Base-by-base conservation (phyloP, 2,113 vertebrate species). In the Scytalopus superciliaris region DNA sequence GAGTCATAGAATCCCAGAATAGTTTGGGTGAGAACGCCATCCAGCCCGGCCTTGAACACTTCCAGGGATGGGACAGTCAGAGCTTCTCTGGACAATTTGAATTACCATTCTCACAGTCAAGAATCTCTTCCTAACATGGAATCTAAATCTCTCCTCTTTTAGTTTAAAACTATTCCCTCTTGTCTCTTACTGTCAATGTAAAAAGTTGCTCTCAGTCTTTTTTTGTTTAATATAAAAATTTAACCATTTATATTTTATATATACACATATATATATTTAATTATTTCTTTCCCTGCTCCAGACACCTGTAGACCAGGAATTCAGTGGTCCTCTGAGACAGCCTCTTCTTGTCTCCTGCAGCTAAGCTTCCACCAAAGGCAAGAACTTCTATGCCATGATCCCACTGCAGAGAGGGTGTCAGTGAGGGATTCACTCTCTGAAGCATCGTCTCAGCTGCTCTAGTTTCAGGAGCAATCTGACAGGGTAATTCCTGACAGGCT, bases 121-220 rank as follows among this genome's bases (percentile, higher is more conserved):
- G 15, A 40, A 6, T 72, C 39, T 25, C 10, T 25, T 35, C 24
- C 19, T 49, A 49, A 14, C 6, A n/a, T 40, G 24, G 3, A 40
- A 23, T 31, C 44, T 47, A 47, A 72, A 49, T 55, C 10, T 79
- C 23, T 39, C 4, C 19, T 30, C 16, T 40, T 79, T 39, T 47
- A 14, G 6, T 25, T 56, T 64, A 40, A 70, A 70, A 25, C 8
- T 5, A 40, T n/a, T 63, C 33, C 30, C 30, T 63, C 16, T 56
- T 49, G 14, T 18, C 39, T 25, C 11, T 21, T 44, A 37, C 9
- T 44, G 9, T 4, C 8, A 7, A 27, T 9, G 30, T 55, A 30
- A 64, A n/a, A 42, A 4, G 4, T 35, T 2, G 0, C 8, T 16
- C 10, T 79, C 12, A 6, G 5, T 53, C 1, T 19, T 47, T 62